phyloP scores from a whole-genome alignment of 2,113 vertebrate genomes.

The Percina caprodes region DNA sequence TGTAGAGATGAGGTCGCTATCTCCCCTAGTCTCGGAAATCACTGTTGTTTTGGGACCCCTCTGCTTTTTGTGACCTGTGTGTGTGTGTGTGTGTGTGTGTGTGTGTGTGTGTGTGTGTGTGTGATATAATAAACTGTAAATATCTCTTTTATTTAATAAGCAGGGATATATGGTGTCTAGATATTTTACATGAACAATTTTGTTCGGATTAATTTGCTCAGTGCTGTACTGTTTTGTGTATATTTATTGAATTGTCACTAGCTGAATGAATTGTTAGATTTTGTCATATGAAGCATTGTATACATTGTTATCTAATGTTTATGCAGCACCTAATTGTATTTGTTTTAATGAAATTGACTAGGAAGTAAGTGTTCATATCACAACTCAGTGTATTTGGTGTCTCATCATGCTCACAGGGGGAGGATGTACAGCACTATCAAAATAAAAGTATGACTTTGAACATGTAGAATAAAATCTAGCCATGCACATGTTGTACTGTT shows the following conservation, averaged over 20 bases:
- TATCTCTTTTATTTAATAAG: conserved; percentile 35
- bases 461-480: background rate
- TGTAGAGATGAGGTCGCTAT: conserved; percentile 33
- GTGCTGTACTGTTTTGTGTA: conserved; percentile 27
- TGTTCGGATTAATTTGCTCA: background rate
- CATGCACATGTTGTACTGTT: background rate
- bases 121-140: conserved; percentile 30
- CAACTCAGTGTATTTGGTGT: background rate
- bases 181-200: conserved; percentile 9
- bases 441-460: conserved; percentile 12
- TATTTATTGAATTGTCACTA: conserved; percentile 64
- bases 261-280: background rate
- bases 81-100: conserved; percentile 4
- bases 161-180: conserved; percentile 8
- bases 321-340: background rate
- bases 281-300: conserved; percentile 7
- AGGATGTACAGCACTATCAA: conserved; percentile 10
- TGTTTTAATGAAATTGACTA: background rate
- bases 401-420: background rate
- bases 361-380: background rate
- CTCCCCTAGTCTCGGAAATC: conserved; percentile 25
- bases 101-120: background rate
- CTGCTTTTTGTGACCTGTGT: conserved; percentile 81
- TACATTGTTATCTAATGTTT: conserved; percentile 12
- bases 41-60: conserved; percentile 72